These are phyloP conservation scores for Caenorhabditis virilis DNA, from an alignment of 2,888 invertebrate genomes.

Conservation along the genomic window DNA sequence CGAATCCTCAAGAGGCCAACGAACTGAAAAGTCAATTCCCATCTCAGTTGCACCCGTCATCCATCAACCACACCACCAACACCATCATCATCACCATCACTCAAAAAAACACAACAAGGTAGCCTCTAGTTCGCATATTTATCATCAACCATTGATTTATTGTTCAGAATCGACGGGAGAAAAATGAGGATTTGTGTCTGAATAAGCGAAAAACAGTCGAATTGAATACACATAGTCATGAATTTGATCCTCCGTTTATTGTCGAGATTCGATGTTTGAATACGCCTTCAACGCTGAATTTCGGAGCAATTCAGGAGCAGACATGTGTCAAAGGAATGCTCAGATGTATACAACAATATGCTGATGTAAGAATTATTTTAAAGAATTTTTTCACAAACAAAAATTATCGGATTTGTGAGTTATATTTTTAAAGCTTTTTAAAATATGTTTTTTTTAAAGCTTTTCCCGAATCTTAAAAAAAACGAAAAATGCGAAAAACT, in stretches of 20 bases:
- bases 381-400: too few species aligned
- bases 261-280: conserved; percentile 48
- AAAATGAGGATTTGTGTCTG: conserved; percentile 51
- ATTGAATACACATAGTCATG: conserved; percentile 44
- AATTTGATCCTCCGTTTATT: conserved; percentile 57
- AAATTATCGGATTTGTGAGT: too few species aligned
- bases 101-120: conserved; percentile 4
- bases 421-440: too few species aligned
- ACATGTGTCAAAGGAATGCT: conserved; percentile 54
- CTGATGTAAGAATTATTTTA: conserved; percentile 49
- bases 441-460: too few species aligned
- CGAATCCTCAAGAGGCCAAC: conserved; percentile 2
- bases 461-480: too few species aligned
- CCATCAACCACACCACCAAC: conserved; percentile 3
- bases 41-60: conserved; percentile 6
- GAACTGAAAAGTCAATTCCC: conserved; percentile 18
- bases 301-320: conserved; percentile 18
- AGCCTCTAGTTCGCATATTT: not conserved
- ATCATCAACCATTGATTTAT: not conserved
- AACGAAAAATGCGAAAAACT: too few species aligned
- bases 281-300: conserved; percentile 8
- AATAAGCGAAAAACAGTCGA: conserved; percentile 44
- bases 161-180: conserved; percentile 42
- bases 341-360: conserved; percentile 56
- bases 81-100: conserved; percentile 22